These are phyloP conservation scores for Eupelmus urozonus DNA, from an alignment of 2,888 invertebrate genomes.

Conservation along the genomic window DNA sequence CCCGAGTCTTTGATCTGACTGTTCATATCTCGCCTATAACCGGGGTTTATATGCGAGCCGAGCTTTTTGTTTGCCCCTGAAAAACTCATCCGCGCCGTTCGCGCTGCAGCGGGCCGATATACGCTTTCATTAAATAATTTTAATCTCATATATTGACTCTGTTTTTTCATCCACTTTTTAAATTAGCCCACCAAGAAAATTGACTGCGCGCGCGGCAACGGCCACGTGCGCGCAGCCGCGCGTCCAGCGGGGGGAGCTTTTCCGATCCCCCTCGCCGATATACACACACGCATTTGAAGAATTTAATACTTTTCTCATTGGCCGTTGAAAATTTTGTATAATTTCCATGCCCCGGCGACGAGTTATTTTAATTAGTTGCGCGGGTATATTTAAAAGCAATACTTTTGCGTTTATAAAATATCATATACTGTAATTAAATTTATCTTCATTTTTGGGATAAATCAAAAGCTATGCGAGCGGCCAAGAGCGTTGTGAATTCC, in stretches of 20 bases:
- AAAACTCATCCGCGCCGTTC: conserved; percentile 23
- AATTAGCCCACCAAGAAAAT: conserved; percentile 36
- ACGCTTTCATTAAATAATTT: conserved; percentile 48
- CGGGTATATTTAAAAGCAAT: conserved; percentile 36
- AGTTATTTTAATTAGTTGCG: conserved; percentile 51
- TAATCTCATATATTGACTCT: conserved; percentile 40
- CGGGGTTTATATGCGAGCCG: conserved; percentile 20
- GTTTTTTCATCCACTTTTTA: conserved; percentile 7
- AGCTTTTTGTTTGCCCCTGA: conserved; percentile 26
- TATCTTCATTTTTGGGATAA: conserved; percentile 32
- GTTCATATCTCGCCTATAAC: conserved; percentile 43
- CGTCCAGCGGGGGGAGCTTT: no score
- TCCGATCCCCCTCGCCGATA: no score
- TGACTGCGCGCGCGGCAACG: conserved; percentile 16
- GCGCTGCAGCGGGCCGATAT: neutral
- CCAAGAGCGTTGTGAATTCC: conserved; percentile 17
- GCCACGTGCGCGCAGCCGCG: neutral
- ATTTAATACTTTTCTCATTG: conserved; percentile 32
- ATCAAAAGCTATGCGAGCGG: conserved; percentile 28
- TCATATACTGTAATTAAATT: conserved; percentile 55
- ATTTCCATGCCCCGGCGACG: neutral
- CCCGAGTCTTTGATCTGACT: conserved; percentile 55
- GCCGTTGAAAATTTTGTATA: conserved; percentile 11
- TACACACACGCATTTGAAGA: conserved; percentile 5
- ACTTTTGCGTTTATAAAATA: conserved; percentile 27